A percentile compares a stretch with the other conserved stretches of the same genome.
Evolutionary conservation across 2,113 vertebrate species (phyloP).

Genomic region (Rousettus leschenaultii): DNA sequence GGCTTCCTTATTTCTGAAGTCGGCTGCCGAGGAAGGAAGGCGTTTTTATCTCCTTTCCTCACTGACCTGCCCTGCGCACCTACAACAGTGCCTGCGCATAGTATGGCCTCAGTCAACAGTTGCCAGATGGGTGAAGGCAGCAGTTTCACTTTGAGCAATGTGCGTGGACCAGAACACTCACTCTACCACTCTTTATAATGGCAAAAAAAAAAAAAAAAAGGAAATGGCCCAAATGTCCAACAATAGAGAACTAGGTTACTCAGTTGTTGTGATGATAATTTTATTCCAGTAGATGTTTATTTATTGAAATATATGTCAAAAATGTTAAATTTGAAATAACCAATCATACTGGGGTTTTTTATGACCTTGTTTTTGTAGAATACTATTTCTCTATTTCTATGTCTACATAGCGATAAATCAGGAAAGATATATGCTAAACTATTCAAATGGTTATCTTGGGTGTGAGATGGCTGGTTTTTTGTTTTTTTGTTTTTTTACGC

Average conservation of each 20-base stretch:
- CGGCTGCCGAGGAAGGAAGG: accelerated
- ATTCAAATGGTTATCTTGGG: not conserved
- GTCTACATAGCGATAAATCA: not conserved
- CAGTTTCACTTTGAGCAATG: accelerated
- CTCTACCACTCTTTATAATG: accelerated
- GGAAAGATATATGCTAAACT: not conserved
- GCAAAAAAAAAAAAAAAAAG: not conserved
- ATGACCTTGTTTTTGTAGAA: not conserved
- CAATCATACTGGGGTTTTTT: not conserved
- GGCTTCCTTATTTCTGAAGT: not conserved
- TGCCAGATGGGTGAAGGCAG: not conserved
- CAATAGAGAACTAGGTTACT: not conserved
- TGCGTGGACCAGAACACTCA: not conserved
- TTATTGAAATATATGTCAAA: not conserved
- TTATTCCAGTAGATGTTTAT: not conserved
- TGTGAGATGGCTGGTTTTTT: not conserved
- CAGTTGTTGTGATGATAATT: not conserved
- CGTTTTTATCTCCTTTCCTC: not conserved
- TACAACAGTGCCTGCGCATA: not conserved
- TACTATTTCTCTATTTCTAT: no score
- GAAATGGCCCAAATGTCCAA: not conserved
- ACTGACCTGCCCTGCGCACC: accelerated
- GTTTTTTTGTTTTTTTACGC: not conserved
- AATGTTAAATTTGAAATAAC: not conserved
- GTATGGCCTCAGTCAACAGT: not conserved